These are phyloP conservation scores for Rhinichthys osculus DNA, from an alignment of 2,797 vertebrate genomes.

Conservation along the genomic window DNA sequence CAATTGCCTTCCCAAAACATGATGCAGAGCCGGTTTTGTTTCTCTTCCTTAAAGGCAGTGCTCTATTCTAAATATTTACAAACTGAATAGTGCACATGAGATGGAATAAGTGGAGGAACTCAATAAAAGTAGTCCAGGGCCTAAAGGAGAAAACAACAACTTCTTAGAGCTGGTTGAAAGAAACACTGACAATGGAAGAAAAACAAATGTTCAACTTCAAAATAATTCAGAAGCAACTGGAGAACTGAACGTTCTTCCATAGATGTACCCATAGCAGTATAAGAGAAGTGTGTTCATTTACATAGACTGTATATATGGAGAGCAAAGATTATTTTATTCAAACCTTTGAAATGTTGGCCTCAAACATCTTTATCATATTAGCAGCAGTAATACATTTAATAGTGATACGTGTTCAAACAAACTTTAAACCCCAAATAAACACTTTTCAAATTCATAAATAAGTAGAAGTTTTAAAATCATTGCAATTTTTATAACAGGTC, in stretches of 20 bases:
- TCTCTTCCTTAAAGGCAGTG: constrained; percentile 72
- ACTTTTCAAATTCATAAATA: background rate
- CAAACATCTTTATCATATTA: background rate
- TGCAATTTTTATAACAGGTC: background rate
- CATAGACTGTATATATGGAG: background rate
- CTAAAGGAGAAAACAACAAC: constrained; percentile 71
- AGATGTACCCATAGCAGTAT: background rate
- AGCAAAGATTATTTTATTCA: background rate
- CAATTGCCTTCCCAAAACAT: constrained; percentile 69
- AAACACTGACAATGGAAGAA: constrained; percentile 55
- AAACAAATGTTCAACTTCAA: constrained; percentile 43
- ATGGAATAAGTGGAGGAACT: constrained; percentile 68
- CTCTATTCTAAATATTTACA: constrained; percentile 78
- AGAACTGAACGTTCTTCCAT: constrained; percentile 10
- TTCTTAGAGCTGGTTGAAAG: constrained; percentile 69
- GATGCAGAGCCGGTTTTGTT: constrained; percentile 66
- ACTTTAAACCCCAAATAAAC: background rate
- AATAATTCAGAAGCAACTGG: constrained; percentile 20
- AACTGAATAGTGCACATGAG: constrained; percentile 69
- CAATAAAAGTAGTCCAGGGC: constrained; percentile 65
- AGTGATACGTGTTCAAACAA: background rate
- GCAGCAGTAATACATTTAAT: background rate
- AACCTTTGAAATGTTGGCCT: background rate
- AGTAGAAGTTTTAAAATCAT: background rate
- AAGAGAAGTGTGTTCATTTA: background rate